Evolutionary conservation across 2,113 vertebrate species (phyloP).

Genomic region (Hippocampus abdominalis): DNA sequence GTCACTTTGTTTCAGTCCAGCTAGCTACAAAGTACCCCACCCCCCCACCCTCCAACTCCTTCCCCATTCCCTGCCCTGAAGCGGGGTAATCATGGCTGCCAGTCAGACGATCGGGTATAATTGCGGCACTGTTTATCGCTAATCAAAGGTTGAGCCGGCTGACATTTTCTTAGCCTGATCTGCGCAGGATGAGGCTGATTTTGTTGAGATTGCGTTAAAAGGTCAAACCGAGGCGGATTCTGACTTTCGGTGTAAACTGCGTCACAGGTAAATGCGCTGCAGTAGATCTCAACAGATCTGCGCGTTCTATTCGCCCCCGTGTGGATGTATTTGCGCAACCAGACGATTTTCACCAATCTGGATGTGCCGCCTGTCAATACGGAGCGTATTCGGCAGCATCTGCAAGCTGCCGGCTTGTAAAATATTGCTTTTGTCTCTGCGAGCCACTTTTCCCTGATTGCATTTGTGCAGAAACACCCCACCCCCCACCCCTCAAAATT

Average conservation of each 20-base stretch:
- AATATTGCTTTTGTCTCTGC: not conserved
- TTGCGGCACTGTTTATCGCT: constrained; percentile 43
- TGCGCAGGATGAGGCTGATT: constrained; percentile 34
- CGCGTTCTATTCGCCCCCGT: constrained; percentile 42
- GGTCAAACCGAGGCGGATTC: constrained; percentile 13
- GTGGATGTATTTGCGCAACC: constrained; percentile 71
- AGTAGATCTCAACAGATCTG: constrained; percentile 6
- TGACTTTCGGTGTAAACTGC: constrained; percentile 5
- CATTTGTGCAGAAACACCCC: not conserved
- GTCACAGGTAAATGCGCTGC: not conserved
- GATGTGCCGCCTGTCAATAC: constrained; percentile 2
- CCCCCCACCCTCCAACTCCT: too few species aligned
- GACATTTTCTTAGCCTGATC: constrained; percentile 50
- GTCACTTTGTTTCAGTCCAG: constrained; percentile 48
- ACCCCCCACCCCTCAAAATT: too few species aligned
- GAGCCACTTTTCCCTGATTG: constrained; percentile 2
- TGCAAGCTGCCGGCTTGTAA: not conserved
- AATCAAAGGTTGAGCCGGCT: constrained; percentile 44
- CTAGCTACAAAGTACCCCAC: not conserved
- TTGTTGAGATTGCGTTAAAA: constrained; percentile 36
- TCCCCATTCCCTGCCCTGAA: constrained; percentile 23
- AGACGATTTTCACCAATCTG: constrained; percentile 39
- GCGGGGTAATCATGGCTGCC: constrained; percentile 32
- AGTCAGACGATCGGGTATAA: constrained; percentile 38
- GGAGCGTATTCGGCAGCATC: not conserved